Evolutionary conservation across 2,888 invertebrate genomes (phyloP).

Genomic region (Noctua fimbriata): DNA sequence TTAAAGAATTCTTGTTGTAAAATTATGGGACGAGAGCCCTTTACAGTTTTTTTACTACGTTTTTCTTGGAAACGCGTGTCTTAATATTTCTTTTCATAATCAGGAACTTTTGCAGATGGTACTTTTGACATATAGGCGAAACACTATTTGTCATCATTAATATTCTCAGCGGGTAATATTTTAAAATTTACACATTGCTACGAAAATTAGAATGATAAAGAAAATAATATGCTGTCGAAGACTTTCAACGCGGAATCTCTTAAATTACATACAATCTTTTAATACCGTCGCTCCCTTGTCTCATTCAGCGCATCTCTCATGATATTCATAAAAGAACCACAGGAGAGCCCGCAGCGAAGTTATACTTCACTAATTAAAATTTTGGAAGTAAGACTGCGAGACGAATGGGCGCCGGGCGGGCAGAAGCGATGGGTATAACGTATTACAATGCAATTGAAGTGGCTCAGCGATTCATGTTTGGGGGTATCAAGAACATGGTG

Average conservation of each 20-base stretch:
- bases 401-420: background rate
- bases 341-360: slow-evolving; percentile 19
- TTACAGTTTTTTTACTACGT: background rate
- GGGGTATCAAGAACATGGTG: too few species aligned
- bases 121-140: background rate
- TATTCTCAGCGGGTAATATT: background rate
- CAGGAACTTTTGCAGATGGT: background rate
- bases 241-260: background rate
- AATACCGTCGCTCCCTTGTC: background rate
- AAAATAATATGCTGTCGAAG: background rate
- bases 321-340: slow-evolving; percentile 40
- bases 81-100: background rate
- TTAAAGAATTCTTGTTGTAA: background rate
- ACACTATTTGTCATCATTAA: background rate
- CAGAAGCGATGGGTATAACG: slow-evolving; percentile 10
- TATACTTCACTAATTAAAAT: slow-evolving; percentile 53
- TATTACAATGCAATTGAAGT: slow-evolving; percentile 11
- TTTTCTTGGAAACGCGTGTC: background rate
- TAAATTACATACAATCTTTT: slow-evolving; percentile 14
- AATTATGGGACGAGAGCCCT: background rate
- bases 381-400: slow-evolving; percentile 27
- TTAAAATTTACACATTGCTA: background rate
- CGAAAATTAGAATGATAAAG: background rate
- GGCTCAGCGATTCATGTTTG: background rate
- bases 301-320: slow-evolving; percentile 28